Percentiles rank a stretch among this genome's conserved stretches.
Conservation (phyloP, 37 sponge, comb jelly and placozoan species). For the Corticium candelabrum region DNA sequence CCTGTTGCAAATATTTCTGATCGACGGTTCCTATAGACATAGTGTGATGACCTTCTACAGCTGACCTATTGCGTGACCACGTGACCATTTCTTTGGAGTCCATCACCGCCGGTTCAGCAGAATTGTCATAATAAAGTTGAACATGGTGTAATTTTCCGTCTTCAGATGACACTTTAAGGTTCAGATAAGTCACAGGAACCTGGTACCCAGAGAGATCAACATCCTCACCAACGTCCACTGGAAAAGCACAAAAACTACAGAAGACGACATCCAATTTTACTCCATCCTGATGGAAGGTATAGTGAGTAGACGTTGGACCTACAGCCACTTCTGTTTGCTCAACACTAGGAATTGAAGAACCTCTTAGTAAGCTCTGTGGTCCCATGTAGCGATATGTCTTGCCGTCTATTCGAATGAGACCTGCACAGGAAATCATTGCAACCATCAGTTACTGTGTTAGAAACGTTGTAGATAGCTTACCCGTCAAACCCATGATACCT, state of each 20-base stretch:
- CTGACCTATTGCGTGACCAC: conserved; percentile 15
- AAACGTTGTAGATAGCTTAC: background rate
- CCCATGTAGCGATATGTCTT: background rate
- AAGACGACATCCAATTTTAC: conserved; percentile 37
- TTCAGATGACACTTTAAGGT: conserved; percentile 19
- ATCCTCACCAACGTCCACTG: background rate
- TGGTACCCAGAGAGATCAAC: background rate
- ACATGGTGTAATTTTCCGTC: conserved; percentile 47
- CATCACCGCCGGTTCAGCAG: conserved; percentile 41
- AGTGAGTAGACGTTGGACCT: conserved; percentile 54
- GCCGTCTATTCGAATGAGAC: background rate
- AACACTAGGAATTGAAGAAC: background rate
- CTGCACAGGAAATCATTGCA: background rate
- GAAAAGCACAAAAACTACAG: conserved; percentile 6
- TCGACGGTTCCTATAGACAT: conserved; percentile 40
- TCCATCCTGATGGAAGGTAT: conserved; percentile 37
- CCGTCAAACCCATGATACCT: background rate
- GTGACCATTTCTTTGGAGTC: conserved; percentile 18
- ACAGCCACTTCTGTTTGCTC: conserved; percentile 24
- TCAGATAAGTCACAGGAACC: conserved; percentile 38
- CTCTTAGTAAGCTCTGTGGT: background rate
- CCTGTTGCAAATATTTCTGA: conserved; percentile 18
- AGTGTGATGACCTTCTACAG: conserved; percentile 6
- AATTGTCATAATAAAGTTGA: conserved; percentile 59
- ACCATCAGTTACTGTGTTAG: background rate